Percentiles rank a stretch among this genome's conserved stretches.
Evolutionary conservation across 92 coral and sea anemone species (phyloP).

Genomic region (Ricordea florida): DNA sequence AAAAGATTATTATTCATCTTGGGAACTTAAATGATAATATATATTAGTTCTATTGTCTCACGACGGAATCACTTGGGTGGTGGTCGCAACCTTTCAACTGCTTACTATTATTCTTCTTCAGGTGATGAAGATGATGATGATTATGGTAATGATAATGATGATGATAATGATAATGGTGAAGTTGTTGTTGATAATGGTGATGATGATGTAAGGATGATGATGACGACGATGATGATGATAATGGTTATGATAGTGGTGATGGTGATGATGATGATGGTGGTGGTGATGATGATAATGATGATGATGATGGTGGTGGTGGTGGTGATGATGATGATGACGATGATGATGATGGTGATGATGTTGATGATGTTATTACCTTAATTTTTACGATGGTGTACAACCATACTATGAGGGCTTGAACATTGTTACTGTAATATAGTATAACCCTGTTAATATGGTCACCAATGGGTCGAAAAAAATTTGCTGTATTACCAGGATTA

Average conservation of each 20-base stretch:
- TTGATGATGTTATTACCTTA: too few species aligned
- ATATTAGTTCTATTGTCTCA: too few species aligned
- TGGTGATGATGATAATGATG: neutral
- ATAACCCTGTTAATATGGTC: too few species aligned
- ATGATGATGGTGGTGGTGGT: neutral
- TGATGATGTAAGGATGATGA: constrained; percentile 7
- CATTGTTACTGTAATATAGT: too few species aligned
- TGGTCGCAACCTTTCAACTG: too few species aligned
- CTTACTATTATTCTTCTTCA: too few species aligned
- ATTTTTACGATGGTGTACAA: too few species aligned
- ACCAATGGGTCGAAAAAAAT: too few species aligned
- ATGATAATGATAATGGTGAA: neutral
- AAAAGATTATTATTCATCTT: neutral
- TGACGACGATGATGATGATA: constrained; percentile 5
- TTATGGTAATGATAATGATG: neutral
- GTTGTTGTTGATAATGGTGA: neutral
- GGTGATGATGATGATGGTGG: constrained; percentile 6
- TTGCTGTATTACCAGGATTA: too few species aligned
- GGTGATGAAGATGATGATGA: neutral
- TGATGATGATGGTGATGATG: neutral
- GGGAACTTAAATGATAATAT: neutral
- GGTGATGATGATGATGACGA: neutral
- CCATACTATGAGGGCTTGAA: too few species aligned
- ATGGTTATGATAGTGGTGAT: neutral
- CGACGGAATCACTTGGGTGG: too few species aligned